Conservation (phyloP, 1,140 invertebrate species). For the Diabrotica undecimpunctata region DNA sequence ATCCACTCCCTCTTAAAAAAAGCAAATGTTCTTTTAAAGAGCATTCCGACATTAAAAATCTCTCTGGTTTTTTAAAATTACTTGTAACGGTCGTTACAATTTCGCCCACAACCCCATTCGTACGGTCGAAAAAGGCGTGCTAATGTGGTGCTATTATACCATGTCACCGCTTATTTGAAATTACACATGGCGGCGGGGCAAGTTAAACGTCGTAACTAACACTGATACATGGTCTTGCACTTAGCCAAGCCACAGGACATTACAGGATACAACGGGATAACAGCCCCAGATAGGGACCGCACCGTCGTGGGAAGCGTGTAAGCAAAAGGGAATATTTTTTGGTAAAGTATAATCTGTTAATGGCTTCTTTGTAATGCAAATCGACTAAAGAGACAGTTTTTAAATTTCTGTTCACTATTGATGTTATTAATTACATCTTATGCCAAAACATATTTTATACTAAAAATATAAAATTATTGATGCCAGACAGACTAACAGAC, state of each 20-base stretch:
- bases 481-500: too few species aligned
- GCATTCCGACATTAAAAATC: background rate
- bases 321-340: too few species aligned
- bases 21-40: background rate
- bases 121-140: background rate
- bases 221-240: constrained; percentile 1
- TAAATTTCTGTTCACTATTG: too few species aligned
- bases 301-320: background rate
- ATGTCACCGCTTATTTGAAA: constrained; percentile 1
- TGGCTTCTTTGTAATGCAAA: too few species aligned
- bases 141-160: background rate
- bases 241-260: background rate
- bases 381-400: too few species aligned
- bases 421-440: too few species aligned
- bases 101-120: background rate
- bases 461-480: too few species aligned
- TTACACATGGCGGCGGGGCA: background rate
- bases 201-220: constrained; percentile 2
- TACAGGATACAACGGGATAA: background rate
- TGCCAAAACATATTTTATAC: too few species aligned
- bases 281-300: background rate
- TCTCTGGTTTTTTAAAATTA: background rate
- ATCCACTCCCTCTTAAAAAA: background rate
- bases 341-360: too few species aligned
- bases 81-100: background rate